Evolutionary conservation across 2,888 invertebrate species (phyloP).

Genomic region (Gibbula magus): DNA sequence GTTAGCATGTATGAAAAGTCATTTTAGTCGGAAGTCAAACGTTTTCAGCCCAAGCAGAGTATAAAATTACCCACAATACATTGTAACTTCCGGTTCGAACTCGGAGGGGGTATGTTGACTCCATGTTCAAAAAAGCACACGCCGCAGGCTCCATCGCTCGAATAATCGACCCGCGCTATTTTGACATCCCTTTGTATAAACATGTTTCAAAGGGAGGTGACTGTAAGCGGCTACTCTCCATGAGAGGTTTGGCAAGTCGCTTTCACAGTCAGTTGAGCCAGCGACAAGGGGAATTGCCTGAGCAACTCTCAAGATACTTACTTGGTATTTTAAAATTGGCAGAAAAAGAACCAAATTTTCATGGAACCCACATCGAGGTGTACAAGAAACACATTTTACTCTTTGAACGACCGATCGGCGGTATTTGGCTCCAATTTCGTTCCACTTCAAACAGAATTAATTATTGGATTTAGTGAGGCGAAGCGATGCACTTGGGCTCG

Average conservation of each 20-base stretch:
- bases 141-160: neutral
- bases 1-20: too few relatives aligned
- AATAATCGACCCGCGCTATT: neutral
- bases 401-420: too few relatives aligned
- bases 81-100: neutral
- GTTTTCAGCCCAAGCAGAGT: neutral
- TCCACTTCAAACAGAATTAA: slow-evolving; percentile 3
- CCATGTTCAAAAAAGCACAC: neutral
- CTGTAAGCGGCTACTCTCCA: neutral
- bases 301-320: too few relatives aligned
- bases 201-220: neutral
- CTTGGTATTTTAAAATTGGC: too few relatives aligned
- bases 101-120: neutral
- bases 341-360: too few relatives aligned
- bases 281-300: neutral
- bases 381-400: too few relatives aligned
- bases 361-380: too few relatives aligned
- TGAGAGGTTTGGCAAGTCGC: neutral
- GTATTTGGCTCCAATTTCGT: neutral
- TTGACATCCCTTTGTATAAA: neutral
- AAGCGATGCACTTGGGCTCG: neutral
- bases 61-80: neutral
- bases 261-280: neutral
- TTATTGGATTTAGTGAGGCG: neutral
- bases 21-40: too few relatives aligned